phyloP scores from a whole-genome alignment of 2,888 invertebrate species.

The Apamea monoglypha region DNA sequence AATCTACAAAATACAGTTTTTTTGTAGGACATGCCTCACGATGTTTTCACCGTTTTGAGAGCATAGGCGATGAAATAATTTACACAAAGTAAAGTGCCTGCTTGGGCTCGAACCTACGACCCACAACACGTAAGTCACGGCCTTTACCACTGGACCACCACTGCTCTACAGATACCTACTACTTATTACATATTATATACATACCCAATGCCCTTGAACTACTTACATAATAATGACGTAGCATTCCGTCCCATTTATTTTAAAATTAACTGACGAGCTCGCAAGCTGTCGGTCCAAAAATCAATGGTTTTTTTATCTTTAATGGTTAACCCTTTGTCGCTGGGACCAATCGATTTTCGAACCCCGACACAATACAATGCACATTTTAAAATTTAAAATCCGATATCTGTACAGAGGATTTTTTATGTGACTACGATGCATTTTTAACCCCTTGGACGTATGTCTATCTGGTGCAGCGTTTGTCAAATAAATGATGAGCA shows the following conservation, averaged over 20 bases:
- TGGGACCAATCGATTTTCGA: constrained; percentile 89
- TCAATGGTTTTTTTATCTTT: constrained; percentile 87
- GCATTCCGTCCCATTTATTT: constrained; percentile 69
- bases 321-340: constrained; percentile 89
- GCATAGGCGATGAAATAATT: no score
- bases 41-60: no score
- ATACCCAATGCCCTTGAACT: constrained; percentile 53
- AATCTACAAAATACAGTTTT: neutral
- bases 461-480: constrained; percentile 77
- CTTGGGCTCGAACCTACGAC: no score
- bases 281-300: constrained; percentile 87
- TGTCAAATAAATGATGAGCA: constrained; percentile 71
- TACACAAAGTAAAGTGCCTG: no score
- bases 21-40: no score
- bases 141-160: no score
- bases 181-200: no score
- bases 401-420: constrained; percentile 88
- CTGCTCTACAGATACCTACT: no score
- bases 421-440: constrained; percentile 89
- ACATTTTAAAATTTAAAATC: constrained; percentile 91
- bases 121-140: no score
- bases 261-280: constrained; percentile 68
- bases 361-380: constrained; percentile 89
- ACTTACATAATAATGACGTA: constrained; percentile 64
- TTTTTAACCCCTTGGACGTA: constrained; percentile 89